Percentiles rank a stretch among this genome's conserved stretches.
Conservation (phyloP, 2,797 vertebrate species). For the Gymnothorax javanicus region DNA sequence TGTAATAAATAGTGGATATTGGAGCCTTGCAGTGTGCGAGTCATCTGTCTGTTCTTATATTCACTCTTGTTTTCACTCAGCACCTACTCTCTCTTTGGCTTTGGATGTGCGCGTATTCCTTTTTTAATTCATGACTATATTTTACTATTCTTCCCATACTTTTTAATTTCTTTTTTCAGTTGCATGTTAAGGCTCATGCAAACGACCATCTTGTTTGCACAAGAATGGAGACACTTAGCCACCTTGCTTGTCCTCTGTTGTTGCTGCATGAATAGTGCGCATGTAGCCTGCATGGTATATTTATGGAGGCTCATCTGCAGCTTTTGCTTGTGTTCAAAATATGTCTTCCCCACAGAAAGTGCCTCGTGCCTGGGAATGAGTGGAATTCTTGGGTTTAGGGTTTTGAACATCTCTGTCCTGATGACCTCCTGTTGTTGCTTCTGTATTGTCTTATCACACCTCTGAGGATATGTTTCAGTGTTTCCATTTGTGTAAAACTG, state of each 20-base stretch:
- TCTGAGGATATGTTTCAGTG: not conserved
- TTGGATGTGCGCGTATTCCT: no score
- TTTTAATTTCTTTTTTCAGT: not conserved
- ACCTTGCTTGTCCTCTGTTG: not conserved
- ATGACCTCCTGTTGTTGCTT: not conserved
- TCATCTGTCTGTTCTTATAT: no score
- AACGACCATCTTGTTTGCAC: no score
- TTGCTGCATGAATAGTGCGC: not conserved
- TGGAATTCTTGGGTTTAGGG: not conserved
- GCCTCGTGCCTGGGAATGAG: not conserved
- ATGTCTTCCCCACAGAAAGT: not conserved
- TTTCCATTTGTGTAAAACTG: not conserved
- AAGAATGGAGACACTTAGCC: not conserved
- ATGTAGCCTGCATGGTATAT: not conserved
- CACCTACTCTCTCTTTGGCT: no score
- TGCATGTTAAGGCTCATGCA: no score
- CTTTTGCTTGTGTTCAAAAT: not conserved
- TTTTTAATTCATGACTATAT: no score
- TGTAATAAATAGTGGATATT: no score
- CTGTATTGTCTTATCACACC: not conserved
- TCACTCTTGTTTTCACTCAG: no score
- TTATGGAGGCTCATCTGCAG: not conserved
- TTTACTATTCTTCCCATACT: not conserved
- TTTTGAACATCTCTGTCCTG: not conserved
- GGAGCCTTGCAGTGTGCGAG: no score